phyloP scores from a whole-genome alignment of 1,140 invertebrate genomes.

The Drosophila parvula region DNA sequence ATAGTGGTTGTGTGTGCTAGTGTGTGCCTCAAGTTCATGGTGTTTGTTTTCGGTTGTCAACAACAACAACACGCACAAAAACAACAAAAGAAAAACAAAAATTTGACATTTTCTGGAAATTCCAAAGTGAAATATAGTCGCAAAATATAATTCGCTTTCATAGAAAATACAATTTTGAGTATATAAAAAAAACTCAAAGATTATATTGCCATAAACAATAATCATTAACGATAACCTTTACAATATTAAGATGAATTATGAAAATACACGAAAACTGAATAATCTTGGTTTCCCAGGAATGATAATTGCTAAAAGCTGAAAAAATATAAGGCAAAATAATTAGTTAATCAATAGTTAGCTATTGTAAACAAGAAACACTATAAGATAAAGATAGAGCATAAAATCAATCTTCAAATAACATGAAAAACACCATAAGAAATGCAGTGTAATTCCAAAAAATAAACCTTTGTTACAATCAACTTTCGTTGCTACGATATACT shows the following conservation, averaged over 20 bases:
- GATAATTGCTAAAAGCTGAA: not conserved
- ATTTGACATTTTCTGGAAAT: slow-evolving; percentile 1
- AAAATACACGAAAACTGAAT: not conserved
- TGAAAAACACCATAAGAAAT: not conserved
- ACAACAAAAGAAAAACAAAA: slow-evolving; percentile 32
- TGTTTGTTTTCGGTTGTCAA: slow-evolving; percentile 70
- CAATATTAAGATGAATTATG: not conserved
- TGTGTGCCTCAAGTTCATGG: slow-evolving; percentile 68
- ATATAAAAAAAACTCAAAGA: not conserved
- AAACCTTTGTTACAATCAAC: not conserved
- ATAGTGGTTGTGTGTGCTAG: slow-evolving; percentile 15
- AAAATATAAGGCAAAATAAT: not conserved
- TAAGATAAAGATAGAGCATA: no score
- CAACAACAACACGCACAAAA: slow-evolving; percentile 49
- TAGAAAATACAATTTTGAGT: not conserved
- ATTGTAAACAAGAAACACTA: not conserved
- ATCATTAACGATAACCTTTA: not conserved
- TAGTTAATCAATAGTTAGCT: not conserved
- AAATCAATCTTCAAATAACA: not conserved
- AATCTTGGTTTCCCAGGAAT: not conserved
- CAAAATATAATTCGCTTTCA: not conserved
- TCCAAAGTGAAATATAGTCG: not conserved
- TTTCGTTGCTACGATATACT: not conserved
- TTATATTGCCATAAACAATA: not conserved
- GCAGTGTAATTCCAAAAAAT: not conserved